These are phyloP conservation scores for Pseudomyrmex dendroicus DNA, from an alignment of 1,140 invertebrate genomes.

Conservation along the genomic window DNA sequence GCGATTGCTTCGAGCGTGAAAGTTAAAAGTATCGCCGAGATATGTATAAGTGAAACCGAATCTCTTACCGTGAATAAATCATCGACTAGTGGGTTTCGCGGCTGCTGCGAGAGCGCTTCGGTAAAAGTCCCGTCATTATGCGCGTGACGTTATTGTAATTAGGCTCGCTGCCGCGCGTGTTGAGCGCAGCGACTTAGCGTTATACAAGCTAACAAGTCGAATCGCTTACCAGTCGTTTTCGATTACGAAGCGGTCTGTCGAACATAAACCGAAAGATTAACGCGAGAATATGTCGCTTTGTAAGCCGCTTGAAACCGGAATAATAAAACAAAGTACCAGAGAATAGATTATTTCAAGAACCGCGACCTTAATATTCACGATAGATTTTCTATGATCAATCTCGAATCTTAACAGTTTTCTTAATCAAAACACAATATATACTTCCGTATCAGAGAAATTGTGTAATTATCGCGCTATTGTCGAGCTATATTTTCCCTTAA, in stretches of 20 bases:
- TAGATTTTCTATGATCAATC: neutral
- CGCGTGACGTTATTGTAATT: conserved; percentile 53
- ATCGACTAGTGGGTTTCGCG: conserved; percentile 18
- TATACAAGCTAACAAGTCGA: conserved; percentile 10
- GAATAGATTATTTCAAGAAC: neutral
- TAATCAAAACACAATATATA: neutral
- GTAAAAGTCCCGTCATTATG: conserved; percentile 53
- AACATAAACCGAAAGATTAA: conserved; percentile 2
- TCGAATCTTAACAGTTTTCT: neutral
- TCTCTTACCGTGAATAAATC: conserved; percentile 51
- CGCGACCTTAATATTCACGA: neutral
- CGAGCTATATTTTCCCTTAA: conserved; percentile 19
- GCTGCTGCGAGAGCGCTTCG: conserved; percentile 7
- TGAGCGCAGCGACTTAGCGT: neutral
- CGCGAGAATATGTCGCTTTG: neutral
- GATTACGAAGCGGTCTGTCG: conserved; percentile 23
- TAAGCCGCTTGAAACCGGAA: neutral
- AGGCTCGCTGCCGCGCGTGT: neutral
- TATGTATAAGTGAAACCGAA: conserved; percentile 55
- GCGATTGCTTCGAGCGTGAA: conserved; percentile 41
- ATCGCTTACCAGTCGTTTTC: neutral
- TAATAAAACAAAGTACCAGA: neutral
- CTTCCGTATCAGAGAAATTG: conserved; percentile 56
- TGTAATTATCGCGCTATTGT: conserved; percentile 50
- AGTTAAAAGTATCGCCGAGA: conserved; percentile 41